Evolutionary conservation across 1,140 invertebrate genomes (phyloP), one percentile per base, ranked within the genome.

Genomic region (Eufriesea mexicana): DNA sequence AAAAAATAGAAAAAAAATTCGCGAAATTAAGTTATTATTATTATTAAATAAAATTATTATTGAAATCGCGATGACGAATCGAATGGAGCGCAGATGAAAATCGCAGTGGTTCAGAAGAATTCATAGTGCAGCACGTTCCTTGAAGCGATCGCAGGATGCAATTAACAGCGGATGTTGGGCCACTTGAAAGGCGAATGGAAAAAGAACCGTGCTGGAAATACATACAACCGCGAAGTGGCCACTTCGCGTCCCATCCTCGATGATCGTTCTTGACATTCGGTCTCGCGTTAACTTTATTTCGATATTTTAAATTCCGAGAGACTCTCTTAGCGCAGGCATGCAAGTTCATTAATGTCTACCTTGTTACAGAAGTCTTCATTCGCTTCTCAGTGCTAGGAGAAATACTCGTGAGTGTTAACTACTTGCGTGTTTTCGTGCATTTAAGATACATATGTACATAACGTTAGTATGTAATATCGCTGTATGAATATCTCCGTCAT

Each of bases 121-220:
- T 80, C 79, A 54, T 80, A 55, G 71, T 28, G 42, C 49, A 51
- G 70, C 70, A 62, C 42, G 79, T 80, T 80, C 79, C n/a, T 71
- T 66, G 77, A 84, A 79, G 9, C 77, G 93, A 88, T 84, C 82
- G 79, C 79, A 84, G 86, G 84, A 83, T 74, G 73, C 51, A 85
- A 83, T 82, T 76, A 82, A 82, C 84, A 70, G 75, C 71, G 84
- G 79, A 82, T 82, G 79, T 67, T 76, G 62, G 54, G 47, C 79
- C 79, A 82, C 79, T 82, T 82, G 79, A 82, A 82, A 68, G 45
- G 35, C 64, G 70, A 73, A 64, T 66, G 51, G 57, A 61, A 74
- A 72, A 72, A 80, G 59, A 73, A 74, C 66, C 42, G 54, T 28
- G 76, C 76, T 74, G 49, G 70, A 80, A 74, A 66, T 80, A 74